A percentile compares a stretch with the other conserved stretches of the same genome.
Conservation (phyloP, 2,113 vertebrate species). For the Nesoenas mayeri region DNA sequence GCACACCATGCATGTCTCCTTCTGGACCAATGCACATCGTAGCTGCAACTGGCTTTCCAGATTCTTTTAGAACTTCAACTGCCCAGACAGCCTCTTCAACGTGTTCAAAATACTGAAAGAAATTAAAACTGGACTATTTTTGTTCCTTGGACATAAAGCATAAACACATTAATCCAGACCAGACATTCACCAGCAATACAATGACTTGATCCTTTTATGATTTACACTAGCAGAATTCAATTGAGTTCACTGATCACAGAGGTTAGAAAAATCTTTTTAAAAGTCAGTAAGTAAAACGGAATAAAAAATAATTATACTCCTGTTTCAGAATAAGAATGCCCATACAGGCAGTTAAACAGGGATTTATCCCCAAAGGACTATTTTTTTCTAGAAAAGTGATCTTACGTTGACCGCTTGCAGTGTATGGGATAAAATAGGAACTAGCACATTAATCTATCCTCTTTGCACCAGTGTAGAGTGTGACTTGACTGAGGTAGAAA, state of each 20-base stretch:
- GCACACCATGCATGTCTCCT: constrained; percentile 88
- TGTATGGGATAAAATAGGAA: background rate
- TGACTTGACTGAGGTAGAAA: background rate
- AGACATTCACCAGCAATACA: background rate
- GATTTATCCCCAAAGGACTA: background rate
- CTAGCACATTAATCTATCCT: background rate
- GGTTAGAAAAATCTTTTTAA: background rate
- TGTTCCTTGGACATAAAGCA: background rate
- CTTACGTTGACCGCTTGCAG: background rate
- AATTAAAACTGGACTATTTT: background rate
- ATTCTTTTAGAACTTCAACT: constrained; percentile 87
- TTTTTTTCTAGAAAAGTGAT: background rate
- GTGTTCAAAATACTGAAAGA: constrained; percentile 94
- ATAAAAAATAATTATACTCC: background rate
- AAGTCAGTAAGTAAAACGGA: background rate
- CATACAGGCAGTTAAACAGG: background rate
- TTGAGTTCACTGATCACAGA: background rate
- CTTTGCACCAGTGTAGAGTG: background rate
- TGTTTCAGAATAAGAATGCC: background rate
- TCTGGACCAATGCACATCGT: constrained; percentile 92
- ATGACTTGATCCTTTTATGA: background rate
- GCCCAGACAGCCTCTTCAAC: constrained; percentile 98
- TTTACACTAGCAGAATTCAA: background rate
- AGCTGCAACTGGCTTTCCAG: constrained; percentile 89
- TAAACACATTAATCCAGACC: background rate